Conservation (phyloP, 2,888 invertebrate species). For the Ditylenchus weischeri region DNA sequence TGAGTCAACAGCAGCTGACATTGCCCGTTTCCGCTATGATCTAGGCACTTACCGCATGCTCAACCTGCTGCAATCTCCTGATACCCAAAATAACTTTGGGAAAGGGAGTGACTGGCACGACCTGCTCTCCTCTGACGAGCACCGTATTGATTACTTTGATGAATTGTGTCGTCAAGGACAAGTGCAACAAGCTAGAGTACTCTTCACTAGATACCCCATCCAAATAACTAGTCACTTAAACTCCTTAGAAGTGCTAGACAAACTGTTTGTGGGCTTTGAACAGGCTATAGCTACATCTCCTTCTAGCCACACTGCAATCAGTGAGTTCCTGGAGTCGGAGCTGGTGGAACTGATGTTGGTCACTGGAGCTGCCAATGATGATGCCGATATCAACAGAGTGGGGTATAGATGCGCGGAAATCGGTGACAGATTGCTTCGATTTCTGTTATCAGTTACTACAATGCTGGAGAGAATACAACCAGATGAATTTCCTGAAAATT, state of each 20-base stretch:
- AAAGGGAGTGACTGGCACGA: constrained; percentile 13
- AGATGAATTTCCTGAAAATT: constrained; percentile 23
- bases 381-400: background rate
- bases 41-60: constrained; percentile 22
- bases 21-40: constrained; percentile 23
- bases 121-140: constrained; percentile 18
- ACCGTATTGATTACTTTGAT: constrained; percentile 22
- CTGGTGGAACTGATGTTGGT: constrained; percentile 12
- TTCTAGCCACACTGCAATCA: constrained; percentile 1
- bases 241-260: constrained; percentile 2
- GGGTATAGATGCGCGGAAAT: constrained; percentile 4
- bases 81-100: background rate
- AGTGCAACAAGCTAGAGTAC: constrained; percentile 20
- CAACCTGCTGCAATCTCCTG: background rate
- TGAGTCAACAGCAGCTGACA: constrained; percentile 17
- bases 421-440: constrained; percentile 7
- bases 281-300: background rate
- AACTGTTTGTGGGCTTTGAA: constrained; percentile 10
- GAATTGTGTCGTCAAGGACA: constrained; percentile 19
- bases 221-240: constrained; percentile 15
- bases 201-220: constrained; percentile 21
- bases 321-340: constrained; percentile 21
- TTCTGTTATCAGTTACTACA: constrained; percentile 16
- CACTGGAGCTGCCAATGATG: background rate
- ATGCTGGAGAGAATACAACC: constrained; percentile 24